phyloP scores from a whole-genome alignment of 2,888 invertebrate genomes.

The Folsomia candida region DNA sequence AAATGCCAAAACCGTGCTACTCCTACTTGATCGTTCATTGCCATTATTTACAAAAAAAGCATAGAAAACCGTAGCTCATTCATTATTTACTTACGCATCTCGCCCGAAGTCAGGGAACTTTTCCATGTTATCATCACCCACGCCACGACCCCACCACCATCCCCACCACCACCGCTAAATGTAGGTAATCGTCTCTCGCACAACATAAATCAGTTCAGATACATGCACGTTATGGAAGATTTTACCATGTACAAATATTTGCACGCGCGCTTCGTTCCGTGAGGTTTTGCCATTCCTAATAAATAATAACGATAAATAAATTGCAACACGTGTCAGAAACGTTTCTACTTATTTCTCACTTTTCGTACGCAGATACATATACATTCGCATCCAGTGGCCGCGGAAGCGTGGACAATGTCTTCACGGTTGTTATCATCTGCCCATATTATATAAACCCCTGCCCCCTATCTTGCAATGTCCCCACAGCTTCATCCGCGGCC shows the following conservation, averaged over 20 bases:
- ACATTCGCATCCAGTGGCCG: no score
- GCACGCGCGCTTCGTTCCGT: neutral
- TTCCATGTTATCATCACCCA: neutral
- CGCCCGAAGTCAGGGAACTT: no score
- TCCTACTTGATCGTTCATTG: no score
- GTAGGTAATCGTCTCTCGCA: neutral
- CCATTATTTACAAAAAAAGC: neutral
- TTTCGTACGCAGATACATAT: neutral
- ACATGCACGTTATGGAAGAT: neutral
- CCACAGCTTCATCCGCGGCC: no score
- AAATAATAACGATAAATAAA: neutral
- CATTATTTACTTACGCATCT: no score
- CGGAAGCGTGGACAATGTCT: no score
- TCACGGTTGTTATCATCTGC: no score
- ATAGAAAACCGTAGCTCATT: neutral
- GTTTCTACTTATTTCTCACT: neutral
- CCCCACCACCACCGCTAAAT: no score
- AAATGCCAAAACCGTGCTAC: no score
- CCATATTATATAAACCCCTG: no score
- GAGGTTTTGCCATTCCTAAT: neutral
- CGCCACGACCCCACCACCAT: no score
- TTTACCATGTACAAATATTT: neutral
- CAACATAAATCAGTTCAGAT: neutral
- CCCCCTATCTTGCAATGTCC: no score
- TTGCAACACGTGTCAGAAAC: constrained; percentile 1